A percentile compares a stretch with the other conserved stretches of the same genome.
phyloP scores from a whole-genome alignment of 1,140 invertebrate genomes.

The Brachionus manjavacas region DNA sequence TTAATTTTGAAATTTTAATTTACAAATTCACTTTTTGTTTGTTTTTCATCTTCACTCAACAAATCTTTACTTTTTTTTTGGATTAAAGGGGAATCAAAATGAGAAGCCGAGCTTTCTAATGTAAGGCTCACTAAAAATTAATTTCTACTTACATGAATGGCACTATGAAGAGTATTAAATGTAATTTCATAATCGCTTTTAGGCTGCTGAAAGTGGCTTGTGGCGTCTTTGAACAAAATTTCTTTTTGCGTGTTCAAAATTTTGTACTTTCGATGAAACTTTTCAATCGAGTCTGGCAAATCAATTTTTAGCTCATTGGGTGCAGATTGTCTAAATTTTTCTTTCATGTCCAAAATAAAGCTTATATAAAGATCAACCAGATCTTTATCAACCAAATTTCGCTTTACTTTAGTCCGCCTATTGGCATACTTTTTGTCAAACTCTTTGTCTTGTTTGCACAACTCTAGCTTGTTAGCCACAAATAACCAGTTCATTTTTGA shows the following conservation, averaged over 20 bases:
- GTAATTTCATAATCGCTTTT: constrained; percentile 37
- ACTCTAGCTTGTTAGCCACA: constrained; percentile 22
- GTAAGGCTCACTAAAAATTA: neutral
- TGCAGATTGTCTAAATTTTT: neutral
- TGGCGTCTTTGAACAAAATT: neutral
- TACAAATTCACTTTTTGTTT: too few species aligned
- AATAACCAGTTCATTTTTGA: constrained; percentile 16
- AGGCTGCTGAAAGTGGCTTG: constrained; percentile 2
- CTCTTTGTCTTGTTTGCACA: constrained; percentile 1
- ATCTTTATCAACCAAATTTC: constrained; percentile 17
- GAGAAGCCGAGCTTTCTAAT: too few species aligned
- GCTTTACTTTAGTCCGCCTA: neutral
- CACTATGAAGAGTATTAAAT: constrained; percentile 24
- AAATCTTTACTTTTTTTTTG: too few species aligned
- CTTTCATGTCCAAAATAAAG: constrained; percentile 22
- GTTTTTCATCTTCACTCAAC: too few species aligned
- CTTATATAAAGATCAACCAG: neutral
- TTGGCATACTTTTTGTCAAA: constrained; percentile 5
- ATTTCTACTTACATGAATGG: constrained; percentile 22
- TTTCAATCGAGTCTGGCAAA: neutral
- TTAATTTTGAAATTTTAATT: too few species aligned
- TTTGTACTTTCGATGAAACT: constrained; percentile 31
- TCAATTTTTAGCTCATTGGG: neutral
- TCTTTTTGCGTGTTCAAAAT: constrained; percentile 7
- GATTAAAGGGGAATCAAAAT: too few species aligned